Evolutionary conservation across 1,140 invertebrate species (phyloP).

Genomic region (Choristoneura fumiferana): DNA sequence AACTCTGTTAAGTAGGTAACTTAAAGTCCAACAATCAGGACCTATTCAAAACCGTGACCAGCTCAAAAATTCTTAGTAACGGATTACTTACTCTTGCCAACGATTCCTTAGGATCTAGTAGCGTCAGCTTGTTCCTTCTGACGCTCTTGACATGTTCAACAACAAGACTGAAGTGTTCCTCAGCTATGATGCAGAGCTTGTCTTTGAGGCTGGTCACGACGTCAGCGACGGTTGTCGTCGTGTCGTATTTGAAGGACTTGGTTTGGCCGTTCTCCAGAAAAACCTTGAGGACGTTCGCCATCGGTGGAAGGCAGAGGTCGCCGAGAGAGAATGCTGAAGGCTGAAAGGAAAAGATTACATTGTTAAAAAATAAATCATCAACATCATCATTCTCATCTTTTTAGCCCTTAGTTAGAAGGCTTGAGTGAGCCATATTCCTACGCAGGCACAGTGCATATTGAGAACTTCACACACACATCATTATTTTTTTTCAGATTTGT

Average conservation of each 20-base stretch:
- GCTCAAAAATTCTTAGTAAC: not conserved
- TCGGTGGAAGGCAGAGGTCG: constrained; percentile 90
- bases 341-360: constrained; percentile 74
- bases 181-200: constrained; percentile 89
- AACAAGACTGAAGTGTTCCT: constrained; percentile 92
- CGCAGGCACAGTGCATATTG: too few relatives aligned
- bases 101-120: constrained; percentile 90
- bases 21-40: too few relatives aligned
- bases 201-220: constrained; percentile 91
- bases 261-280: constrained; percentile 97
- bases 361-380: constrained; percentile 2
- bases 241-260: constrained; percentile 97
- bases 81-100: constrained; percentile 86
- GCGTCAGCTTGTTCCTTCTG: constrained; percentile 89
- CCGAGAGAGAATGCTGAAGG: constrained; percentile 87
- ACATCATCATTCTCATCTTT: too few relatives aligned
- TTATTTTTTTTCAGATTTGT: too few relatives aligned
- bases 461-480: too few relatives aligned
- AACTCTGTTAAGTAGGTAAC: too few relatives aligned
- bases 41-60: not conserved
- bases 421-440: too few relatives aligned
- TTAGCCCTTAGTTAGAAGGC: too few relatives aligned
- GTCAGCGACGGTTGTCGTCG: constrained; percentile 92
- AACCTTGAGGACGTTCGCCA: constrained; percentile 95
- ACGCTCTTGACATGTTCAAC: constrained; percentile 94